Base-by-base conservation (phyloP, 2,113 vertebrate species). In the Petromus typicus region DNA sequence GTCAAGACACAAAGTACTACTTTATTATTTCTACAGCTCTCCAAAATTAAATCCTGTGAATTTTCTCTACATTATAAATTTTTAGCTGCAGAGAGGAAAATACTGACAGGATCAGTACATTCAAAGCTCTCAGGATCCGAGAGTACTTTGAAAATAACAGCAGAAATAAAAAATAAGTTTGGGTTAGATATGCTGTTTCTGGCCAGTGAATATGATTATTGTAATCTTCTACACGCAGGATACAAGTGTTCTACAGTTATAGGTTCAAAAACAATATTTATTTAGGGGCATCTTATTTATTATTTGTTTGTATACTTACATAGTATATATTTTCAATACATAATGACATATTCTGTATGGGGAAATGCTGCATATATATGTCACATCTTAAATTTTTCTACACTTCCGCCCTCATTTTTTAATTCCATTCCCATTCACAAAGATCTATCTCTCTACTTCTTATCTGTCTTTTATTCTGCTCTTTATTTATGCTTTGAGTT, bases 191-290 rank as follows among this genome's bases (percentile, higher is more conserved):
- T 25, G 37, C n/a, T 87, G 3, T 20, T 66, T 76, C 8, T 78
- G 30, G 20, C 2, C 34, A 71, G 20, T 59, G 56, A 45, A 83
- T 79, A 64, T 59, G 32, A 54, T 87, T 90, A 76, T 83, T 92
- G 32, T 69, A 17, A 11, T 63, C 30, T 92, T 85, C 22, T 66
- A 22, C 7, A 59, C 85, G 13, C 2, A 89, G 59, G 64, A 3
- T 67, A 6, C 2, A 89, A 45, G 2, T 43, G 57, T 89, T 27
- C 34, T 91, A 63, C 61, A 18, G 84, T 94, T 75, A 66, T 3
- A 86, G 54, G 90, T 87, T 23, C 12, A 83, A n/a, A 79, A 85
- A 95, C 61, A 30, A 82, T 81, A 89, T 76, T 76, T 79, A 23
- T 67, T 69, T 7, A 13, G 23, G 25, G 14, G 27, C 71, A 5